A percentile compares a stretch with the other conserved stretches of the same genome.
These are phyloP conservation scores for Cyprinella venusta DNA, from an alignment of 2,797 vertebrate species.

Conservation along the genomic window DNA sequence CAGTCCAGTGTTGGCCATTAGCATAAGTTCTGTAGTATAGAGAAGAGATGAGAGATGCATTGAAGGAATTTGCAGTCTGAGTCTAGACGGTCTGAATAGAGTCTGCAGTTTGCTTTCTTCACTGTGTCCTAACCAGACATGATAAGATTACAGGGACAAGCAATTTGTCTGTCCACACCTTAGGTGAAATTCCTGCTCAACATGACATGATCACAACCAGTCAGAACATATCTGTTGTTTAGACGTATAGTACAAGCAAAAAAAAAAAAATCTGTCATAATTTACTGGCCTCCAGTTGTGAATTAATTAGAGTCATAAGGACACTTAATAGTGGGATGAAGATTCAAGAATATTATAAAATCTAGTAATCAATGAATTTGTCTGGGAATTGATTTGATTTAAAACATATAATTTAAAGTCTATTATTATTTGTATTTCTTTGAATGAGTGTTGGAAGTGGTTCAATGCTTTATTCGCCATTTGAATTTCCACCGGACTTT, in stretches of 20 bases:
- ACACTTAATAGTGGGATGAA: too few relatives aligned
- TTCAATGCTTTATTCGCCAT: background rate
- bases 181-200: background rate
- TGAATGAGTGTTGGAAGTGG: background rate
- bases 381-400: background rate
- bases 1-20: background rate
- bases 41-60: slow-evolving; percentile 1
- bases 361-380: background rate
- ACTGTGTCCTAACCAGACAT: background rate
- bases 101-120: background rate
- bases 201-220: background rate
- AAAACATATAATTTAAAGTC: background rate
- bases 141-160: background rate
- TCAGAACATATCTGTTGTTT: background rate
- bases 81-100: slow-evolving; percentile 8
- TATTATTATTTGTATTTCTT: background rate
- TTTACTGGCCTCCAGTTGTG: too few relatives aligned
- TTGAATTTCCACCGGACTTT: background rate
- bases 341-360: too few relatives aligned
- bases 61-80: background rate
- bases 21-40: background rate
- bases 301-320: too few relatives aligned
- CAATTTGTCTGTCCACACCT: slow-evolving; percentile 6
- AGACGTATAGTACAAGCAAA: background rate
- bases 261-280: background rate